A percentile compares a stretch with the other conserved stretches of the same genome.
These are phyloP conservation scores for Trichogramma dendrolimi DNA, from an alignment of 2,888 invertebrate genomes.

Conservation along the genomic window DNA sequence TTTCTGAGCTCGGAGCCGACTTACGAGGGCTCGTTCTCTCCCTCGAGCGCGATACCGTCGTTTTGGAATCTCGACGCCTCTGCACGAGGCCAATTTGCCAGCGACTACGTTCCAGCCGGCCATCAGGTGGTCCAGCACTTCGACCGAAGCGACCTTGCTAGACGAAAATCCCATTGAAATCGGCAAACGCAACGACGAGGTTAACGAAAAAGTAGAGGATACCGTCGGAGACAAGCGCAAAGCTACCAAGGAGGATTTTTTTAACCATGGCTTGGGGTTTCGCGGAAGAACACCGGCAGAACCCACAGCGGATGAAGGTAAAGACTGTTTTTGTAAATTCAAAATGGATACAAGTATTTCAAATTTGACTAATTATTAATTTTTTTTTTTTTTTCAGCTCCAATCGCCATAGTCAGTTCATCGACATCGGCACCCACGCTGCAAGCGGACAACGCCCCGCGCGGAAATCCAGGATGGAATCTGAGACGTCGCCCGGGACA, in stretches of 20 bases:
- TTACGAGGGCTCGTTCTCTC: too few species aligned
- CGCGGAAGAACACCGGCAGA: slow-evolving; percentile 39
- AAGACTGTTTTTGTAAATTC: not conserved
- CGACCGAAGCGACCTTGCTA: not conserved
- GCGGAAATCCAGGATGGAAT: slow-evolving; percentile 45
- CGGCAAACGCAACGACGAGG: not conserved
- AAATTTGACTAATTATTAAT: not conserved
- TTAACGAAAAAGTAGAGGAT: slow-evolving; percentile 22
- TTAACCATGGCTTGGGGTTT: slow-evolving; percentile 45
- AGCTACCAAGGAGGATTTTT: slow-evolving; percentile 41
- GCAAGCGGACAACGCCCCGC: slow-evolving; percentile 11
- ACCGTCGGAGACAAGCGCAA: slow-evolving; percentile 24
- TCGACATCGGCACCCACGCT: slow-evolving; percentile 10
- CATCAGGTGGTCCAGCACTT: too few species aligned
- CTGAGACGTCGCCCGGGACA: slow-evolving; percentile 40
- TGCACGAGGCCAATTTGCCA: not conserved
- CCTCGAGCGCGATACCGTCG: too few species aligned
- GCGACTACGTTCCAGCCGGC: not conserved
- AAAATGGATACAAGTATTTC: not conserved
- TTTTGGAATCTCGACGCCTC: not conserved
- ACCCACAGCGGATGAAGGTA: slow-evolving; percentile 12
- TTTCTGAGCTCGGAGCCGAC: too few species aligned
- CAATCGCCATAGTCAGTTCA: slow-evolving; percentile 6
- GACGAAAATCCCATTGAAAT: slow-evolving; percentile 13
- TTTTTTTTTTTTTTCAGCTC: slow-evolving; percentile 10